Conservation (phyloP, 2,888 invertebrate species). For the Epirrhoe alternata region DNA sequence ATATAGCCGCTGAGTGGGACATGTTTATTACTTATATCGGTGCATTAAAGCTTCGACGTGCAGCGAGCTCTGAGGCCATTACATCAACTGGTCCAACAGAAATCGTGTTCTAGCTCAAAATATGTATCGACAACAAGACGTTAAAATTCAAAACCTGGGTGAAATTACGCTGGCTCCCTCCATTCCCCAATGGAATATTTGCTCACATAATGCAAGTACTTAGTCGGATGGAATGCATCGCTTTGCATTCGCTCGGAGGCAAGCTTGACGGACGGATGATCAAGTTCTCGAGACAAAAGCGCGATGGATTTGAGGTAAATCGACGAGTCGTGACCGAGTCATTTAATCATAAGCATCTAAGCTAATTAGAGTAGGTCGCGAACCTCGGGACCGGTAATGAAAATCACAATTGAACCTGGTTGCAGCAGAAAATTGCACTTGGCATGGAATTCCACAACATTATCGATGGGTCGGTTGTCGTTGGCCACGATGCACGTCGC, state of each 20-base stretch:
- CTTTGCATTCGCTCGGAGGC: slow-evolving; percentile 53
- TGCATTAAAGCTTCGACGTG: slow-evolving; percentile 48
- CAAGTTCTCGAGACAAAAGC: slow-evolving; percentile 73
- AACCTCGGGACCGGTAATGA: slow-evolving; percentile 80
- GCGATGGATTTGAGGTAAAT: slow-evolving; percentile 78
- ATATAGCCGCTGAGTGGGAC: slow-evolving; percentile 40
- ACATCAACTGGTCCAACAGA: slow-evolving; percentile 52
- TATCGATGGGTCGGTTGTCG: slow-evolving; percentile 57
- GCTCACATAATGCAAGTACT: slow-evolving; percentile 48
- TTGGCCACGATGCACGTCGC: slow-evolving; percentile 50
- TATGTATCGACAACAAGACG: slow-evolving; percentile 33
- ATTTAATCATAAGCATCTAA: slow-evolving; percentile 83
- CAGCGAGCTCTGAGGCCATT: slow-evolving; percentile 50
- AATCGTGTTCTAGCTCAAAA: slow-evolving; percentile 53
- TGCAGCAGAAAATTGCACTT: slow-evolving; percentile 76
- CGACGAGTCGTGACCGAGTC: slow-evolving; percentile 78
- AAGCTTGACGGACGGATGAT: slow-evolving; percentile 72
- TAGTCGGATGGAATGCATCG: slow-evolving; percentile 49
- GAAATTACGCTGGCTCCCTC: slow-evolving; percentile 35
- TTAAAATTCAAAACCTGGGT: slow-evolving; percentile 33
- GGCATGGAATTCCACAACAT: slow-evolving; percentile 68
- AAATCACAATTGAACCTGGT: slow-evolving; percentile 80
- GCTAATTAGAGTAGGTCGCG: slow-evolving; percentile 83
- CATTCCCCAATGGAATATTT: slow-evolving; percentile 35
- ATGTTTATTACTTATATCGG: slow-evolving; percentile 47